Conservation (phyloP, 2,888 invertebrate species). For the Boloria euphrosyne region DNA sequence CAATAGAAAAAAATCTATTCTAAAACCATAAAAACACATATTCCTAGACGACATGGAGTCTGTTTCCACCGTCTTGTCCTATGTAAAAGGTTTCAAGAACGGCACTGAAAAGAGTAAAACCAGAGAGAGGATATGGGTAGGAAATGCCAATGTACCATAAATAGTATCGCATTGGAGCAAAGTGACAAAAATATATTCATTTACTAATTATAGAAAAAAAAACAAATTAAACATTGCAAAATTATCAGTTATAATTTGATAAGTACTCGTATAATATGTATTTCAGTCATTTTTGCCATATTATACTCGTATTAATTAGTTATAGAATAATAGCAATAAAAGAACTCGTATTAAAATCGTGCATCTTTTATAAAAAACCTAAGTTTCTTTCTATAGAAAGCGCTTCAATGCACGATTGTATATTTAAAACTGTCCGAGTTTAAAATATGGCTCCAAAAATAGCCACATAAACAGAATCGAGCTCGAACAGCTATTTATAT, state of each 20-base stretch:
- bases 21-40: slow-evolving; percentile 48
- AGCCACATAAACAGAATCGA: slow-evolving; percentile 24
- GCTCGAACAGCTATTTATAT: slow-evolving; percentile 51
- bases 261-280: no score
- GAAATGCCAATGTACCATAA: slow-evolving; percentile 24
- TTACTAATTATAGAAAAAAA: background rate
- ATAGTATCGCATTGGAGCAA: background rate
- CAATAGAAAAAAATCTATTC: slow-evolving; percentile 54
- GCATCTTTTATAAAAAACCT: background rate
- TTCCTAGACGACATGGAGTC: slow-evolving; percentile 56
- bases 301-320: no score
- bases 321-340: background rate
- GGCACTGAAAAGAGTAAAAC: slow-evolving; percentile 48
- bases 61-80: slow-evolving; percentile 73
- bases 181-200: no score
- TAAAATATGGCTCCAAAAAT: slow-evolving; percentile 25
- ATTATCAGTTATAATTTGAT: no score
- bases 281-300: no score
- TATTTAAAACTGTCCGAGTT: slow-evolving; percentile 10
- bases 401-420: slow-evolving; percentile 10
- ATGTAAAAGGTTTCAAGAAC: slow-evolving; percentile 73
- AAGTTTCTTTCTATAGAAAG: background rate
- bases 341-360: background rate
- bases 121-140: slow-evolving; percentile 21
- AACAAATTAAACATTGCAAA: background rate